A percentile compares a stretch with the other conserved stretches of the same genome.
These are phyloP conservation scores for Nannoperca australis DNA, from an alignment of 2,797 vertebrate species.

Conservation along the genomic window DNA sequence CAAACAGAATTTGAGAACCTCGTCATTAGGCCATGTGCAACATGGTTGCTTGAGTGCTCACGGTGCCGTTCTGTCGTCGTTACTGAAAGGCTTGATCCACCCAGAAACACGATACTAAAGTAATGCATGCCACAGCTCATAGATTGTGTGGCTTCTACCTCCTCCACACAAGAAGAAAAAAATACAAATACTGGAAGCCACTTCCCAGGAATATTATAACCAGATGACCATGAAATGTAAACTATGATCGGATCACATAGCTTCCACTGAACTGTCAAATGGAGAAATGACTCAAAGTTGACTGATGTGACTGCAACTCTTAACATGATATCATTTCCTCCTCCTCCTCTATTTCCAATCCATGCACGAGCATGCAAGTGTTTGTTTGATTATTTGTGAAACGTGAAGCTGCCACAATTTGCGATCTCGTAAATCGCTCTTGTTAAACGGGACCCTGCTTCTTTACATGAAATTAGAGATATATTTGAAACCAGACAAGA, in stretches of 20 bases:
- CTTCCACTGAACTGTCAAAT: background rate
- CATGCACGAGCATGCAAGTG: background rate
- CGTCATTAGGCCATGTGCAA: background rate
- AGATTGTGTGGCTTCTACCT: background rate
- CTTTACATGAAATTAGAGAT: background rate
- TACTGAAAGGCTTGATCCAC: constrained; percentile 19
- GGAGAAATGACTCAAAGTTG: background rate
- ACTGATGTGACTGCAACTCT: constrained; percentile 5
- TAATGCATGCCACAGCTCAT: background rate
- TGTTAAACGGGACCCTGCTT: background rate
- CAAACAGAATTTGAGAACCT: constrained; percentile 20
- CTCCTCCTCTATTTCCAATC: background rate
- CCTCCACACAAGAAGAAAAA: background rate
- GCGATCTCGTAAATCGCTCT: background rate
- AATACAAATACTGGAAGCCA: background rate
- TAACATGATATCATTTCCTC: background rate
- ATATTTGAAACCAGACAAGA: background rate
- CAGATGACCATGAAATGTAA: background rate
- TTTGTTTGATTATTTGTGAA: background rate
- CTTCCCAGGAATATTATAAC: background rate
- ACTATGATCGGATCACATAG: background rate
- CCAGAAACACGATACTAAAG: constrained; percentile 18
- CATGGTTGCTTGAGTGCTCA: constrained; percentile 13
- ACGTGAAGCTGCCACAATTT: background rate
- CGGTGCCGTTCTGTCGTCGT: constrained; percentile 15